Evolutionary conservation across 2,888 invertebrate species (phyloP), one percentile per base, ranked within the genome.

Genomic region (Malachius bipustulatus): DNA sequence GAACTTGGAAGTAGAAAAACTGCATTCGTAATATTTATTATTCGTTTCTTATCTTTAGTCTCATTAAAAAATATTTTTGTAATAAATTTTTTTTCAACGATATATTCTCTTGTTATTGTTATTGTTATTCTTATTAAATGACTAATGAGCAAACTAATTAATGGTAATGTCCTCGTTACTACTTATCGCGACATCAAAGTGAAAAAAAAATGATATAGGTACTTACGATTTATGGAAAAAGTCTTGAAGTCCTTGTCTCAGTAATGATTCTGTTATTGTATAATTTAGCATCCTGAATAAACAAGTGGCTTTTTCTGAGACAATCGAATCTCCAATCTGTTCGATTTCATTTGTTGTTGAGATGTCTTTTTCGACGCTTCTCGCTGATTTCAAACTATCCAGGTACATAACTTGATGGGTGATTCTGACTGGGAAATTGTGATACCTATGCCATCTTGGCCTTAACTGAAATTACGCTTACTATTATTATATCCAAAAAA

Each of bases 271-370:
- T 0, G 68, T 62, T 12, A 75, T 56, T 0, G 71, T 70, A 38
- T 69, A 65, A 50, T 73, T 72, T 35, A 75, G 55, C 75, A 75
- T 75, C 16, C 72, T 51, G 26, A 75, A 64, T 4, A 76, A 55
- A 39, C 68, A 70, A 4, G 72, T 73, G 28, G 64, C 69, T 63
- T 61, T 61, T 36, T 56, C 51, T 32, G 54, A 51, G 4, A 54
- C 49, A 13, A 53, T 50, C 4, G 50, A 48, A 50, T 76, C 73
- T 50, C 74, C 75, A 46, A 73, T 69, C 55, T 70, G 70, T 34
- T 68, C 66, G 47, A 75, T 75, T 48, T 73, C 70, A 0, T 64
- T 59, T 0, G 69, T 70, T 43, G 70, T 69, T 2, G 55, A 50
- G 1, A 74, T 69, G 9, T 62, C 48, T 0, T 64, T 53, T 0